Conservation (phyloP, 2,888 invertebrate species). For the Tholera decimalis region DNA sequence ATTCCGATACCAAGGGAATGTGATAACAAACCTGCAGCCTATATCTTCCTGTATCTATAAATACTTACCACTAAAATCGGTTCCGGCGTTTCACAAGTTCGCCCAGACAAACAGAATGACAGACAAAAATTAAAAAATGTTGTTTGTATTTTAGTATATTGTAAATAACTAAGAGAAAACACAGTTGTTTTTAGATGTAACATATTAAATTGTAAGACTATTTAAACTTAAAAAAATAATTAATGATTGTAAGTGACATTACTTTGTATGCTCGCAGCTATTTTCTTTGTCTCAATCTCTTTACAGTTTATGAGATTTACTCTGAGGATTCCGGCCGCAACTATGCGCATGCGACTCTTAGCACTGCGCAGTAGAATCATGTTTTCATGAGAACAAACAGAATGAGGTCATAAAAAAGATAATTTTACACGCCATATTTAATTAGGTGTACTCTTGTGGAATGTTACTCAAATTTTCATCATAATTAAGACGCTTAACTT, state of each 20-base stretch:
- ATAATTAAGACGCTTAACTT: slow-evolving; percentile 42
- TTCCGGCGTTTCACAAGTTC: no score
- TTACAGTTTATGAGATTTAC: slow-evolving; percentile 21
- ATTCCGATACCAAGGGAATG: no score
- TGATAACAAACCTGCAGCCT: no score
- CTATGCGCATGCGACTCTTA: slow-evolving; percentile 18
- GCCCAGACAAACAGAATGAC: no score
- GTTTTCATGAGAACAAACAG: slow-evolving; percentile 57
- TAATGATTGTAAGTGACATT: not conserved
- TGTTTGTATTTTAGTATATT: no score
- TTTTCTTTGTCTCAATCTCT: slow-evolving; percentile 18
- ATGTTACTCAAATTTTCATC: slow-evolving; percentile 54
- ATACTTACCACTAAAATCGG: no score
- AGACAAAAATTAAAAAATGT: no score
- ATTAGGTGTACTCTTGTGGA: slow-evolving; percentile 45
- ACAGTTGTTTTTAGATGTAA: slow-evolving; percentile 1
- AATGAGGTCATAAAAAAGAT: slow-evolving; percentile 66
- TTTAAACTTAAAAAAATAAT: no score
- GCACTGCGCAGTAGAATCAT: slow-evolving; percentile 40
- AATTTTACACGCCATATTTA: slow-evolving; percentile 58
- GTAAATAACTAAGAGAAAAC: no score
- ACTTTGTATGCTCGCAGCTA: not conserved
- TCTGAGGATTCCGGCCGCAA: slow-evolving; percentile 23
- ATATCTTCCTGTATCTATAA: no score
- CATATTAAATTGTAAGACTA: no score